Percentiles rank a stretch among this genome's conserved stretches.
Conservation (phyloP, 2,797 vertebrate species). For the Benthosema pterotum region DNA sequence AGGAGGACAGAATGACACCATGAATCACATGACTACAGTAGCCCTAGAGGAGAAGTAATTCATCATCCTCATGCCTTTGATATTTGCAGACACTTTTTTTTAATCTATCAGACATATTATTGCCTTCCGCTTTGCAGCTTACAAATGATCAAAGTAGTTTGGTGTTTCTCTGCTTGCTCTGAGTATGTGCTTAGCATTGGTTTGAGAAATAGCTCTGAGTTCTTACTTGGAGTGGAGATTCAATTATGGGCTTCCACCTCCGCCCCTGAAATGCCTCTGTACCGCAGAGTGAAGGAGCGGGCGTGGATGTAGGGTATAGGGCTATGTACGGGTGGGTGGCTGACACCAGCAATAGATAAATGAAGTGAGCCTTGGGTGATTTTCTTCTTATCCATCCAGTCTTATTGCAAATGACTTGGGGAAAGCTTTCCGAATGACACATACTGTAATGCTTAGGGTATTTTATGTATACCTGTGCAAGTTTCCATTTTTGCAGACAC, state of each 20-base stretch:
- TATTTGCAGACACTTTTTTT: conserved; percentile 19
- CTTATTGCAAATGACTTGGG: conserved; percentile 8
- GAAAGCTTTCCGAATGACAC: not conserved
- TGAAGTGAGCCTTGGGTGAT: not conserved
- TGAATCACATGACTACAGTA: conserved; percentile 31
- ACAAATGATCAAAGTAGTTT: conserved; percentile 31
- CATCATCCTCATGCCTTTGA: conserved; percentile 23
- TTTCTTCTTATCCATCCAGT: not conserved
- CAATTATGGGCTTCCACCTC: conserved; percentile 56
- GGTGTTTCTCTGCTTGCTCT: conserved; percentile 33
- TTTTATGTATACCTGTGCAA: not conserved
- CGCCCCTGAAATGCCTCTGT: conserved; percentile 38
- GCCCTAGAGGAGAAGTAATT: conserved; percentile 15
- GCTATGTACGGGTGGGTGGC: conserved; percentile 20
- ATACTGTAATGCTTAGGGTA: not conserved
- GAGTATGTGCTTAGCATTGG: conserved; percentile 16
- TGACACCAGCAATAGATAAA: conserved; percentile 39
- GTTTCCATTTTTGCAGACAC: not conserved
- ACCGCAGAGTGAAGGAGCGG: conserved; percentile 47
- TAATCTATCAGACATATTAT: conserved; percentile 19
- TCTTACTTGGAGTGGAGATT: conserved; percentile 63
- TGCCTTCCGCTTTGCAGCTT: conserved; percentile 22
- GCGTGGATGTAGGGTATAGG: conserved; percentile 18
- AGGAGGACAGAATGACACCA: conserved; percentile 6
- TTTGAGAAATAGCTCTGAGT: conserved; percentile 22